Percentiles rank a stretch among this genome's conserved stretches.
These are phyloP conservation scores for Typhlichthys eigenmanni DNA, from an alignment of 2,797 vertebrate genomes.

Conservation along the genomic window DNA sequence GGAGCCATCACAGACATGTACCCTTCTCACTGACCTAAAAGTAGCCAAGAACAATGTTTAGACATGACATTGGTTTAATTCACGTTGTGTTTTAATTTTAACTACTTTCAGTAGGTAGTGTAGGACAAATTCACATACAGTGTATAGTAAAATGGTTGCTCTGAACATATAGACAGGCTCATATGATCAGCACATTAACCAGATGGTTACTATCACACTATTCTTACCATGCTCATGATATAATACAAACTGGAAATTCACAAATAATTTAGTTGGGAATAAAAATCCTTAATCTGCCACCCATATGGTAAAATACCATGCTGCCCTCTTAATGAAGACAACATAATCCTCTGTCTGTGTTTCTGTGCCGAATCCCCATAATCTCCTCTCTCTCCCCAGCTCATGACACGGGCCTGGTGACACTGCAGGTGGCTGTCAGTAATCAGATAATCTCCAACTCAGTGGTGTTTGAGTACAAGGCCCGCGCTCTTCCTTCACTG, in stretches of 20 bases:
- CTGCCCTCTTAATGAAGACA: neutral
- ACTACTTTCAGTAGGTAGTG: no score
- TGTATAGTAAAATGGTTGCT: no score
- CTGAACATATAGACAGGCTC: no score
- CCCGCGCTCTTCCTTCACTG: slow-evolving; percentile 92
- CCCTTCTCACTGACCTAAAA: neutral
- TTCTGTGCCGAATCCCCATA: slow-evolving; percentile 10
- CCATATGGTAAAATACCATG: no score
- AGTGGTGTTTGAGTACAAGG: slow-evolving; percentile 99
- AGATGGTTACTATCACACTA: no score
- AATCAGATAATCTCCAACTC: slow-evolving; percentile 99
- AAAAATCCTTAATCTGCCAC: no score
- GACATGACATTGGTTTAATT: no score
- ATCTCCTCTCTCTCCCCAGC: slow-evolving; percentile 70
- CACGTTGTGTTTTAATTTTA: no score
- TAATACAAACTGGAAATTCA: neutral
- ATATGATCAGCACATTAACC: no score
- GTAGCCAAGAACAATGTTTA: no score
- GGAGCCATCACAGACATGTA: neutral
- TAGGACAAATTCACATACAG: no score
- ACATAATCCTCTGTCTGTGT: neutral
- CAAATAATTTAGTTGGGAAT: neutral
- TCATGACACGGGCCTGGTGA: slow-evolving; percentile 97
- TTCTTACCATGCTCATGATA: no score
- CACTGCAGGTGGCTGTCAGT: slow-evolving; percentile 97